These are phyloP conservation scores for Pantherophis alleghaniensis DNA, from an alignment of 2,797 vertebrate genomes.

Conservation along the genomic window DNA sequence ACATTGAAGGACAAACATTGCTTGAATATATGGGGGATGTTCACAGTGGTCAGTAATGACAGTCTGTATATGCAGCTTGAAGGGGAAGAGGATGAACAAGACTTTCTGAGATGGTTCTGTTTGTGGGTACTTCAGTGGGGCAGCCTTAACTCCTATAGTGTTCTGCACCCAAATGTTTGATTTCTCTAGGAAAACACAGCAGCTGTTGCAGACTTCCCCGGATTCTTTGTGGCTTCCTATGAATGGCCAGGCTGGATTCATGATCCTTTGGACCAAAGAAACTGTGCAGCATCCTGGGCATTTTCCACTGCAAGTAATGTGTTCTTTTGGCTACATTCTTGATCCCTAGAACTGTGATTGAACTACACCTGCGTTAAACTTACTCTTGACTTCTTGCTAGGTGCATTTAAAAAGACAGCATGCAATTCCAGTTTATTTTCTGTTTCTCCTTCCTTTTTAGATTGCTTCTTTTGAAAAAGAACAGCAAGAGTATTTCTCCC, in stretches of 20 bases:
- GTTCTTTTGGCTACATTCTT: not conserved
- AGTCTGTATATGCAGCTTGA: too few relatives aligned
- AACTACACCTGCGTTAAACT: not conserved
- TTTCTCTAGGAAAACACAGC: constrained; percentile 61
- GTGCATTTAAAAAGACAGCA: not conserved
- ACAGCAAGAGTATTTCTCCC: not conserved
- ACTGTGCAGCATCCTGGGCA: constrained; percentile 80
- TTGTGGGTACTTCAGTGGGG: too few relatives aligned
- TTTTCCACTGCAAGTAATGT: constrained; percentile 80
- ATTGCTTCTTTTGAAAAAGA: not conserved
- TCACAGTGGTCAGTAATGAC: not conserved
- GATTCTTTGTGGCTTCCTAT: constrained; percentile 71
- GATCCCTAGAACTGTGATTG: not conserved
- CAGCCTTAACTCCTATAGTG: not conserved
- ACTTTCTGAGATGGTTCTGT: not conserved
- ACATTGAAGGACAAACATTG: not conserved
- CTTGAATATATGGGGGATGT: not conserved
- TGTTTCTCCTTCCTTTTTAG: not conserved
- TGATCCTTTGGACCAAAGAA: constrained; percentile 73
- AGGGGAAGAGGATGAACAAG: not conserved
- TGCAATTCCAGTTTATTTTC: not conserved
- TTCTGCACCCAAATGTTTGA: not conserved
- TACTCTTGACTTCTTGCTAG: not conserved
- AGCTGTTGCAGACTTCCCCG: constrained; percentile 67
- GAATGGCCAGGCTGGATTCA: constrained; percentile 77